Base-by-base conservation (phyloP, 2,888 invertebrate species). In the Arrhopalites spinosus region DNA sequence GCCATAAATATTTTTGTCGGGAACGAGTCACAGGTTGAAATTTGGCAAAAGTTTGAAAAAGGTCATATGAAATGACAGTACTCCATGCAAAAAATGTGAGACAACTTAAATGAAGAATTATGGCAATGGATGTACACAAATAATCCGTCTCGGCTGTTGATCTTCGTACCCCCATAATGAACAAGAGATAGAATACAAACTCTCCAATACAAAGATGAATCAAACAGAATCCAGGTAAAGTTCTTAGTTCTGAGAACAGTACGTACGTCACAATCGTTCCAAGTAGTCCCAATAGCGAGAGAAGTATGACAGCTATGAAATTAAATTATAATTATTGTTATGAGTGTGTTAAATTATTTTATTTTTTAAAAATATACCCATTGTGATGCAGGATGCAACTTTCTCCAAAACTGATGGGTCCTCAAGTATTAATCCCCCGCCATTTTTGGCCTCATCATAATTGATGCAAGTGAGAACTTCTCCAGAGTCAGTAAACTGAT, bases 31-130 rank as follows among this genome's bases (percentile, higher is more conserved):
- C 74, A 2, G 68, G 15, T 61, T 74, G 74, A 45, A 74, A 74
- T 25, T 66, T 68, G 17, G 74, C 59, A 29, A 74, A 74, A 1
- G 74, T 74, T 1, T 20, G 36, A 7, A 17, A 69, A 7, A 74
- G 56, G 30, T 74, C 74, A 23, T 68, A 74, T 23, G 68, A 59
- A 27, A 74, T 74, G 25, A 74, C 47, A 2, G 74, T 30, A 29
- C 68, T 69, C 74, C 74, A 74, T 11, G 68, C 20, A 36, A 74
- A 74, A 43, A 74, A 61, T 20, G 36, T 15, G 25, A 74, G 68
- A 1, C 45, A 36, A 23, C 45, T 61, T 13, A 74, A 29, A 56
- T 74, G 74, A 13, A 74, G 43, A 23, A 11, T 29, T 15, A 69
- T 45, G 45, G 74, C 56, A 8, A 69, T 25, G 3, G 27, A 11